phyloP scores from a whole-genome alignment of 2,797 vertebrate species.

The Helicolenus hilgendorfi region DNA sequence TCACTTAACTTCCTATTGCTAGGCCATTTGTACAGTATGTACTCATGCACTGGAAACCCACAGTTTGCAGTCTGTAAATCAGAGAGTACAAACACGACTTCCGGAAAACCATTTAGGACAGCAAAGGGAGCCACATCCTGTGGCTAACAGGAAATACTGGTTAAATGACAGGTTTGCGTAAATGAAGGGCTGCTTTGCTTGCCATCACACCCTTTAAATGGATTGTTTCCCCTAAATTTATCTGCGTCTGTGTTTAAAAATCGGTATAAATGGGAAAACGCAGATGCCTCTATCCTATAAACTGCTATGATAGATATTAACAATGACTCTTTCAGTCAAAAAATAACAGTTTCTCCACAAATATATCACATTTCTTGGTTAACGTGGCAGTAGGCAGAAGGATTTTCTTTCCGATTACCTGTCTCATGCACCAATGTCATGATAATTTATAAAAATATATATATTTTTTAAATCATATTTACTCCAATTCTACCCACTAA shows the following conservation, averaged over 20 bases:
- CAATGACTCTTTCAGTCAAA: background rate
- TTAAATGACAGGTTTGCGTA: constrained; percentile 85
- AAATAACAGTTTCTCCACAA: background rate
- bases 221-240: constrained; percentile 49
- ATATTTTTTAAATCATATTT: too few species aligned
- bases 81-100: constrained; percentile 67
- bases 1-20: constrained; percentile 33
- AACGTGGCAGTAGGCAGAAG: background rate
- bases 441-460: too few species aligned
- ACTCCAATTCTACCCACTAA: too few species aligned
- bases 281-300: background rate
- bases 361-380: background rate
- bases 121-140: constrained; percentile 79
- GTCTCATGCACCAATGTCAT: too few species aligned
- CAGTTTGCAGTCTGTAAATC: constrained; percentile 71
- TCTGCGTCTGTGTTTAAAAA: constrained; percentile 34
- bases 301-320: background rate
- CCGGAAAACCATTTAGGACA: constrained; percentile 70
- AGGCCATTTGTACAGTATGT: constrained; percentile 47
- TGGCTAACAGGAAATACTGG: constrained; percentile 81
- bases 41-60: constrained; percentile 47
- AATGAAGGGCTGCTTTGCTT: constrained; percentile 58
- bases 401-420: too few species aligned
- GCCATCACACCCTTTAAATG: constrained; percentile 67
- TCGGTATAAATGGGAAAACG: constrained; percentile 32